A percentile compares a stretch with the other conserved stretches of the same genome.
Conservation (phyloP, 1,140 invertebrate genomes). For the Saxidomus purpurata region DNA sequence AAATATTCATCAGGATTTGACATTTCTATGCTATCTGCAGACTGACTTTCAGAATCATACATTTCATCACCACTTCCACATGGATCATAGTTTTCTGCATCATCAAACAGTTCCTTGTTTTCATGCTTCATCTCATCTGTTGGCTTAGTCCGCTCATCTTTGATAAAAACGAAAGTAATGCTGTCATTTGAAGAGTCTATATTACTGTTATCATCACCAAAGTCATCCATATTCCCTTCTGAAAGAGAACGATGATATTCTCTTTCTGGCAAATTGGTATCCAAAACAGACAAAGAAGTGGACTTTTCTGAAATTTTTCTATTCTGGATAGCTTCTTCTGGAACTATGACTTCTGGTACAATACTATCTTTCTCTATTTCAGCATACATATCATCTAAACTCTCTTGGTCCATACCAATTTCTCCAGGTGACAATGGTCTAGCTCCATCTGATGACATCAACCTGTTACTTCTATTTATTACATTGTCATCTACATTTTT, state of each 20-base stretch:
- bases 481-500: neutral
- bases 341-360: neutral
- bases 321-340: neutral
- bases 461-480: neutral
- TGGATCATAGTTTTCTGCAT: neutral
- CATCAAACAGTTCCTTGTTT: neutral
- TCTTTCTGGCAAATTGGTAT: slow-evolving; percentile 28
- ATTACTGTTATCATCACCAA: slow-evolving; percentile 58
- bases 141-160: slow-evolving; percentile 49
- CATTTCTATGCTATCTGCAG: neutral
- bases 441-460: neutral
- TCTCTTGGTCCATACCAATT: slow-evolving; percentile 43
- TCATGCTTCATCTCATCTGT: neutral
- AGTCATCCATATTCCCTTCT: slow-evolving; percentile 72
- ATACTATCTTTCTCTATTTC: neutral
- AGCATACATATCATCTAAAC: slow-evolving; percentile 29
- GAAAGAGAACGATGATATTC: slow-evolving; percentile 73
- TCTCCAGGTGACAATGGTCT: slow-evolving; percentile 71
- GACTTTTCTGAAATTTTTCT: slow-evolving; percentile 69
- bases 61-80: neutral
- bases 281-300: slow-evolving; percentile 74
- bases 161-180: slow-evolving; percentile 80
- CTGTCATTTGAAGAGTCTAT: slow-evolving; percentile 77
- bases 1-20: neutral
- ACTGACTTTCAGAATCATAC: neutral